Base-by-base conservation (phyloP, 1,140 invertebrate species). In the Pseudoatta argentina region DNA sequence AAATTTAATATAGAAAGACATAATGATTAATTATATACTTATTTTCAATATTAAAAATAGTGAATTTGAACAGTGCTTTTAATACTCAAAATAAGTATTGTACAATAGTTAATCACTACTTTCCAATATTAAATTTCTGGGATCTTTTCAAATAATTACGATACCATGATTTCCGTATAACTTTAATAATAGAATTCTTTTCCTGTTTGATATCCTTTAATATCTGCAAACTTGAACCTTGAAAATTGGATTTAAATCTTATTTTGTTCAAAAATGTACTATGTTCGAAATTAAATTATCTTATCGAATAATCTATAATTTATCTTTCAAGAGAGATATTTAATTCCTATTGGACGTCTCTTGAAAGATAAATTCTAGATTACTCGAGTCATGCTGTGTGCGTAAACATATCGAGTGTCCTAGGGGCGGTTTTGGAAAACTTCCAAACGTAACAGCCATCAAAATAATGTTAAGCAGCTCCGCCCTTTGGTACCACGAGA, bases 381-480 rank as follows among this genome's bases (percentile, higher is more conserved):
- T 63, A 44, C 24, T 21, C 66, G 34, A 48, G 16, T 3, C 21
- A 48, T 18, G 10, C 0, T 34, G n/a, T 21, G 4, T 59, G 55
- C 24, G 4, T n/a, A 48, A 72, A 82, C 53, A 59, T 21, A 24
- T 83, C 48, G 16, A 71, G 39, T 30, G 55, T 18, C 14, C n/a
- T 24, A 57, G 69, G 55, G 79, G 55, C 79, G 69, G 79, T n/a
- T 83, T 83, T 83, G 79, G 79, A 83, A 48, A 83, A 75, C 63
- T 16, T 83, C 79, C 79, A 83, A 83, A 61, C 14, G 39, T n/a
- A 55, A 73, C 69, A 27, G 55, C 55, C 79, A 83, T 83, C 39
- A 61, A 51, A 83, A 83, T 83, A 34, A 75, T 83, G 72, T 75
- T 51, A 83, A 61, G 24, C 4, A 51, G n/a, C 79, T 51, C 79